Conservation (phyloP, 2,113 vertebrate genomes). For the Oophaga pumilio region DNA sequence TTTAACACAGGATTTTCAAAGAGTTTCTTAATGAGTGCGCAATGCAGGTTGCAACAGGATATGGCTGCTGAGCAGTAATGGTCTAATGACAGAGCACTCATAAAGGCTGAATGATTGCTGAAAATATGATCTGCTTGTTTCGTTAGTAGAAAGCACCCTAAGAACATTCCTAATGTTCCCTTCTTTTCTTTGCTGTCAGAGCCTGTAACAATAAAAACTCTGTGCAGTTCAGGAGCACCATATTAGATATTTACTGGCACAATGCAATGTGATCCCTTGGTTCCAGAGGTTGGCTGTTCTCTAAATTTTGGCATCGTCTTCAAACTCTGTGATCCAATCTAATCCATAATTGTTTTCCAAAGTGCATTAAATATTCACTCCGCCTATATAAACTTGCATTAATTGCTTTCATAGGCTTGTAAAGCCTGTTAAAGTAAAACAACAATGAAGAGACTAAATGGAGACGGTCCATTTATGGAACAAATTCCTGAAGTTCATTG, state of each 20-base stretch:
- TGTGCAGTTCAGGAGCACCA: constrained; percentile 50
- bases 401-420: constrained; percentile 9
- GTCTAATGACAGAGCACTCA: constrained; percentile 57
- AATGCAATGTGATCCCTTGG: constrained; percentile 54
- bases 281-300: constrained; percentile 54
- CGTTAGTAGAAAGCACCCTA: constrained; percentile 50
- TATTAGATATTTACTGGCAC: constrained; percentile 57
- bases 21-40: constrained; percentile 43
- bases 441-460: neutral
- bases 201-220: constrained; percentile 54
- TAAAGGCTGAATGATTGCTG: constrained; percentile 58
- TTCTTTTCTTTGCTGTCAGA: constrained; percentile 48
- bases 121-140: constrained; percentile 59
- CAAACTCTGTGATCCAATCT: constrained; percentile 51
- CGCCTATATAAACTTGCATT: constrained; percentile 40
- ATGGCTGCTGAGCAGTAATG: constrained; percentile 50
- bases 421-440: neutral
- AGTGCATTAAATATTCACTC: constrained; percentile 24
- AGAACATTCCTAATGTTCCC: constrained; percentile 56
- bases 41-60: constrained; percentile 56
- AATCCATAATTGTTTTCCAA: constrained; percentile 55
- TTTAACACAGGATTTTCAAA: constrained; percentile 51
- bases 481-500: neutral
- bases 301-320: constrained; percentile 45
- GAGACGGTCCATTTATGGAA: neutral